Evolutionary conservation across 2,888 invertebrate genomes (phyloP), one percentile per base, ranked within the genome.

Genomic region (Pediacus dermestoides): DNA sequence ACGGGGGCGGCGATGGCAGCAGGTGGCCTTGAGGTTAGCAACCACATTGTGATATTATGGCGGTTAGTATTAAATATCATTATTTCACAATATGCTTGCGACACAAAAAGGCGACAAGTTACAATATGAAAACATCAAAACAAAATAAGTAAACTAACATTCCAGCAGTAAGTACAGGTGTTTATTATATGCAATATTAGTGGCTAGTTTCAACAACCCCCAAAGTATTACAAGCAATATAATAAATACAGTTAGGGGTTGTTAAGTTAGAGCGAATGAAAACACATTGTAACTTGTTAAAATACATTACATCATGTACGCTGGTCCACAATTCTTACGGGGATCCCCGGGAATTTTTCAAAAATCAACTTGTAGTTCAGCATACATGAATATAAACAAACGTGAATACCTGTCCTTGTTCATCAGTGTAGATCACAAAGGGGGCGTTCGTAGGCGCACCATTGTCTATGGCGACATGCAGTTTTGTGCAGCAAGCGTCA

Each of bases 361-460:
- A n/a, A n/a, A n/a, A n/a, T 8, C 6, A 18, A 18, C 4, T 9
- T 23, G 59, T 60, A 61, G 66, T 61, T 64, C 67, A 69, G 66
- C 67, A 56, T 62, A 66, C 69, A 66, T 59, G 62, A 61, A 55
- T 55, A 61, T 58, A 62, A 66, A 63, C 61, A 65, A 57, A 68
- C 64, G 62, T 65, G 75, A 75, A 77, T 88, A 91, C 91, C 91
- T 91, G 90, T 83, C 88, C 90, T 80, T 87, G 86, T 75, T 87
- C 86, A 80, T 91, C 91, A 78, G 90, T 90, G 85, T 91, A 91
- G 80, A 86, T 85, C 79, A 91, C 89, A 81, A 85, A 88, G 74
- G 86, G 86, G 80, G 88, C 89, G 78, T 91, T 91, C 78, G 85
- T 80, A 78, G 83, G 74, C 73, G 74, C 72, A 72, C 75, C 75